Base-by-base conservation (phyloP, 2,888 invertebrate genomes). In the Uropetala carovei region DNA sequence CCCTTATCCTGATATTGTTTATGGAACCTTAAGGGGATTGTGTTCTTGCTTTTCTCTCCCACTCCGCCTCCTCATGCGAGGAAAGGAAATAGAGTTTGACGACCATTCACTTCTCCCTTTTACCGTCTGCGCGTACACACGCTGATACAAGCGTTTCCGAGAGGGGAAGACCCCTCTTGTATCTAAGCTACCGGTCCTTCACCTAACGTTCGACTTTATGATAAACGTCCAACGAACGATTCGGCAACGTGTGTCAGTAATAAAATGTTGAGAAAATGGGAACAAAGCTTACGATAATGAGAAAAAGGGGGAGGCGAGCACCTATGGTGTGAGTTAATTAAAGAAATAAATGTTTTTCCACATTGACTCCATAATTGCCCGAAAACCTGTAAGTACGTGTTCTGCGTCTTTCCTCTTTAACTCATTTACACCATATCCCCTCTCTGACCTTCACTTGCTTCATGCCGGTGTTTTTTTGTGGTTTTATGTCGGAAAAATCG, bases 11-110 rank as follows among this genome's bases (percentile, higher is more conserved):
- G 75, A 27, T 27, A 75, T 75, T 75, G 75, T 75, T 75, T 75
- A 75, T 75, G 75, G 75, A 75, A 75, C 75, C 75, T 75, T 75
- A 75, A 75, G 75, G 75, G 75, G 75, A 75, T 75, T 75, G 22
- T 8, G 64, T 68, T 68, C 68, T 68, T 75, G 22, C 68, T 68
- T 68, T 68, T 11, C 68, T 22, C 68, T 9, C 7, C 22, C 7
- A 7, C 68, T n/a, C 18, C 64, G 13, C 16, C 60, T 16, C 68
- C 22, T 10, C 68, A 22, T 68, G 68, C 22, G 68, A n/a, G 43
- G 43, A 75, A 27, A 27, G 75, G 75, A 75, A 75, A 75, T 75
- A 75, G 22, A 27, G 27, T 75, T 75, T 75, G 75, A 75, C 75
- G 27, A 22, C 75, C 14, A 75, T 75, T 75, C 75, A 75, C 75